Evolutionary conservation across 92 coral and sea anemone genomes (phyloP), one percentile per base, ranked within the genome.

Genomic region (Micromussa lordhowensis): DNA sequence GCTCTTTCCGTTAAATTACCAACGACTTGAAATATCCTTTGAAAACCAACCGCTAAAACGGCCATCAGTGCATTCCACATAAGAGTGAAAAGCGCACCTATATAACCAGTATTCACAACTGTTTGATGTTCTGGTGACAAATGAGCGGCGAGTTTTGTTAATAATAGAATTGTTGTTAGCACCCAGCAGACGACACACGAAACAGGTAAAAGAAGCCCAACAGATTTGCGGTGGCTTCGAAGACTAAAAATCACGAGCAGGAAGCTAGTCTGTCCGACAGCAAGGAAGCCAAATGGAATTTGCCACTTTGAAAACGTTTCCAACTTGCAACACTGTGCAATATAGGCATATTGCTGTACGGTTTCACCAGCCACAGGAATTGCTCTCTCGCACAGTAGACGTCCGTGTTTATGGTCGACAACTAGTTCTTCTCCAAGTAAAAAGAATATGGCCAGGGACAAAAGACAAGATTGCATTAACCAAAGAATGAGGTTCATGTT

Each of bases 231-330:
- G 66, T 55, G 83, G 68, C 70, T 40, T 77, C 54, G 69, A 5
- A 86, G 30, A 1, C 75, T 30, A 38, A 54, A 38, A 30, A 58
- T 26, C 66, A 77, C 51, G 19, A 31, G 3, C 22, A 77, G 0
- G 1, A 77, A 32, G 18, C 34, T 48, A 21, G 31, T 44, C 32
- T 63, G 83, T 26, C 29, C 76, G 57, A 29, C 44, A 15, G 89
- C 30, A 10, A 86, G 53, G 11, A 19, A 24, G 40, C 82, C 83
- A 29, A 86, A 86, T 24, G 28, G 16, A 44, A 66, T 64, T 48
- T 76, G 89, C 89, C 89, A 86, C 30, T 49, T 77, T 31, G 66
- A 58, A 28, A 54, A 19, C 66, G 64, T 86, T 51, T 86, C 53
- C 30, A 86, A 14, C 75, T 28, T 64, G 68, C 53, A 77, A n/a